These are phyloP conservation scores for Vidua macroura DNA, from an alignment of 2,113 vertebrate genomes.

Conservation along the genomic window DNA sequence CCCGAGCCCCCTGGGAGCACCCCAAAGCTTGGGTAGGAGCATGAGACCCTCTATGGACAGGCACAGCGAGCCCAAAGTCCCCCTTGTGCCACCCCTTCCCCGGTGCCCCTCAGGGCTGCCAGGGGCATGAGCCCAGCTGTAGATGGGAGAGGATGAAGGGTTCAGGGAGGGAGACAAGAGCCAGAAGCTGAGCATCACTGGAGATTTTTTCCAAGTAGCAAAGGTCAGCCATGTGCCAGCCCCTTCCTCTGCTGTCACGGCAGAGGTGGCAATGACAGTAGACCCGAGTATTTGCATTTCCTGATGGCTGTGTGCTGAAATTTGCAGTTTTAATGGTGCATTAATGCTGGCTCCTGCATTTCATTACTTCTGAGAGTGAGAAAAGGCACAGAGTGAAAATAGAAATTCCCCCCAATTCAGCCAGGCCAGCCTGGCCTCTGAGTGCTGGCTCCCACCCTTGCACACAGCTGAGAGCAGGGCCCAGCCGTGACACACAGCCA, in stretches of 20 bases:
- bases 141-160: neutral
- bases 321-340: slow-evolving; percentile 53
- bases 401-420: neutral
- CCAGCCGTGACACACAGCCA: accelerated
- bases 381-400: neutral
- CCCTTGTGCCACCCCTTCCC: neutral
- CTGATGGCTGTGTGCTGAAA: slow-evolving; percentile 45
- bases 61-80: neutral
- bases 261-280: neutral
- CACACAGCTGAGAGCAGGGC: accelerated
- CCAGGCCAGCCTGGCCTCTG: neutral
- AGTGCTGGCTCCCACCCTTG: neutral
- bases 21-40: neutral
- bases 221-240: slow-evolving; percentile 17
- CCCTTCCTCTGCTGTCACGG: neutral
- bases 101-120: neutral
- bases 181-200: neutral
- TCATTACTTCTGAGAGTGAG: neutral
- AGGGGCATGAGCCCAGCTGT: accelerated
- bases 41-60: accelerated
- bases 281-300: slow-evolving; percentile 8
- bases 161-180: neutral
- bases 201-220: neutral
- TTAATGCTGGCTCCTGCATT: slow-evolving; percentile 52
- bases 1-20: accelerated